Percentiles rank a stretch among this genome's conserved stretches.
Evolutionary conservation across 2,888 invertebrate genomes (phyloP).

Genomic region (Nebria salina): DNA sequence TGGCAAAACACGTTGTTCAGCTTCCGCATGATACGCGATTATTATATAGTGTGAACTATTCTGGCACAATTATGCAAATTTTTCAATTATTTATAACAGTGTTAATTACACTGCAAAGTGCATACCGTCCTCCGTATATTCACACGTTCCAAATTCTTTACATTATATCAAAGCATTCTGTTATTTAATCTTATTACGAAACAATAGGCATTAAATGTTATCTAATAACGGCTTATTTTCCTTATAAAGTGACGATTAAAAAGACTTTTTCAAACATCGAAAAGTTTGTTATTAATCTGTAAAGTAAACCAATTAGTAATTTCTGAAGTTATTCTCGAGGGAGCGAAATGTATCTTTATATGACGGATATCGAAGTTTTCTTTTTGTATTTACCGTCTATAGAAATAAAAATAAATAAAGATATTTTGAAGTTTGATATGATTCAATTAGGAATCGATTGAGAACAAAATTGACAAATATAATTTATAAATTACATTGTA

Average conservation of each 20-base stretch:
- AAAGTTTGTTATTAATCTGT: background rate
- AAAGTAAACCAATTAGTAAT: background rate
- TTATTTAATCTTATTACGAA: background rate
- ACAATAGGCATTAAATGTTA: background rate
- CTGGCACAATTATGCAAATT: background rate
- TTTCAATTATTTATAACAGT: slow-evolving; percentile 1
- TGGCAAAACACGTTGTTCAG: background rate
- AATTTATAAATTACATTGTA: background rate
- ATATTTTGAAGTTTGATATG: background rate
- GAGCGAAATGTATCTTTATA: background rate
- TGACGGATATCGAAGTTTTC: background rate
- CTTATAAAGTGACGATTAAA: background rate
- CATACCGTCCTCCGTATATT: background rate
- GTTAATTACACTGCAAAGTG: background rate
- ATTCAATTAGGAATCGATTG: background rate
- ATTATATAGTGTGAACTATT: background rate
- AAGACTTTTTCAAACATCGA: background rate
- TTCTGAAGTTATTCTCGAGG: background rate
- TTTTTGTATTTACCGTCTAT: background rate
- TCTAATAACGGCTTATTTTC: background rate
- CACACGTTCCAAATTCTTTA: background rate
- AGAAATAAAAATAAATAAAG: background rate
- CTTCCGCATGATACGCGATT: background rate
- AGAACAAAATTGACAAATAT: background rate
- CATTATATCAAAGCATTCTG: background rate